These are phyloP conservation scores for Amphipoea lucens DNA, from an alignment of 2,888 invertebrate genomes.

Conservation along the genomic window DNA sequence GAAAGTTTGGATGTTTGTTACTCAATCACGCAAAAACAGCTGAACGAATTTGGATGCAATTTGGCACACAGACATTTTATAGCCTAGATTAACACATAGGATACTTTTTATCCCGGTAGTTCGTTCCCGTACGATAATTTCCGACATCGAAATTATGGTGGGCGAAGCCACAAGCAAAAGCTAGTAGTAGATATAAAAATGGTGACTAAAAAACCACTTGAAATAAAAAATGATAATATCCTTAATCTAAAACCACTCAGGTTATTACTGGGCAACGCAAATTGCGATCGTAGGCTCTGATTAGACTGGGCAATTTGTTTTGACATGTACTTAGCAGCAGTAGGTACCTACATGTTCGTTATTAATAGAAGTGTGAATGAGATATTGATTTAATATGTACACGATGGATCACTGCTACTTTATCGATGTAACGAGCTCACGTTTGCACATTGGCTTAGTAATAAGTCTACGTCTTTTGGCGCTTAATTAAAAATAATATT, in stretches of 20 bases:
- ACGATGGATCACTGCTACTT: slow-evolving; percentile 43
- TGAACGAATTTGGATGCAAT: neutral
- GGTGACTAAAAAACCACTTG: slow-evolving; percentile 38
- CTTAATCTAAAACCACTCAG: slow-evolving; percentile 63
- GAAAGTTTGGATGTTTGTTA: neutral
- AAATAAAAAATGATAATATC: slow-evolving; percentile 47
- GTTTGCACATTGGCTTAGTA: slow-evolving; percentile 33
- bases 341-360: slow-evolving; percentile 17
- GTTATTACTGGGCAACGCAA: slow-evolving; percentile 54
- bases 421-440: slow-evolving; percentile 36
- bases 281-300: slow-evolving; percentile 65
- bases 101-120: neutral
- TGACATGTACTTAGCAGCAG: slow-evolving; percentile 70
- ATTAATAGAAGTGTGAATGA: slow-evolving; percentile 57
- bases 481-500: slow-evolving; percentile 45
- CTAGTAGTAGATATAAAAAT: slow-evolving; percentile 19
- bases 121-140: neutral
- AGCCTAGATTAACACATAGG: neutral
- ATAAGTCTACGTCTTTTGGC: slow-evolving; percentile 34
- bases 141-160: neutral
- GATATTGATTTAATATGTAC: slow-evolving; percentile 54
- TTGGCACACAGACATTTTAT: neutral
- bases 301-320: slow-evolving; percentile 71
- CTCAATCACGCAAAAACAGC: neutral
- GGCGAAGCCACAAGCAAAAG: neutral